Evolutionary conservation across 1,140 invertebrate species (phyloP).

Genomic region (Metopolophium dirhodum): DNA sequence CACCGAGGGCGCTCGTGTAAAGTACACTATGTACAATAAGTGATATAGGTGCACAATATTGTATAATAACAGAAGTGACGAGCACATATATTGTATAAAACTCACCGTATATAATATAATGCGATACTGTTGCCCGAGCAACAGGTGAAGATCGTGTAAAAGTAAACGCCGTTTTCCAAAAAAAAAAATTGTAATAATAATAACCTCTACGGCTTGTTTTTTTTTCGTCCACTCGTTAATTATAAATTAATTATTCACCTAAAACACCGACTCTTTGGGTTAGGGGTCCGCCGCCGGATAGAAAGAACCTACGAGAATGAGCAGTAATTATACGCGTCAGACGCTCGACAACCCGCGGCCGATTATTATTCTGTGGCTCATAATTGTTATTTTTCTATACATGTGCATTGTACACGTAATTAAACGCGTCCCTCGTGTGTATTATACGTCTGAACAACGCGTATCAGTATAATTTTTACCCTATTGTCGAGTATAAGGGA

Average conservation of each 20-base stretch:
- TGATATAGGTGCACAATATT: background rate
- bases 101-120: background rate
- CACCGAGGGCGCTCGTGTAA: background rate
- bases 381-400: background rate
- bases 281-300: background rate
- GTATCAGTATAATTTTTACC: conserved; percentile 11
- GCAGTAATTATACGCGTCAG: background rate
- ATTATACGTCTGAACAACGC: background rate
- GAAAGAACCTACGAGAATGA: background rate
- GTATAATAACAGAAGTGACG: no score
- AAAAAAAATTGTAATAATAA: background rate
- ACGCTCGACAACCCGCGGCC: background rate
- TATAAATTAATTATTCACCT: background rate
- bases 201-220: background rate
- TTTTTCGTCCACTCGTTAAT: background rate
- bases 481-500: background rate
- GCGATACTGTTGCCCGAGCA: background rate
- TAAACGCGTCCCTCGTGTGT: background rate
- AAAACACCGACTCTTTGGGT: background rate
- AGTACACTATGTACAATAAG: no score
- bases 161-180: background rate
- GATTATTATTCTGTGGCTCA: background rate
- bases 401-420: background rate
- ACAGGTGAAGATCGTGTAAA: conserved; percentile 9
- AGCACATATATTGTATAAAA: background rate